Conservation (phyloP, 2,888 invertebrate genomes). For the Drosophila ochracea region DNA sequence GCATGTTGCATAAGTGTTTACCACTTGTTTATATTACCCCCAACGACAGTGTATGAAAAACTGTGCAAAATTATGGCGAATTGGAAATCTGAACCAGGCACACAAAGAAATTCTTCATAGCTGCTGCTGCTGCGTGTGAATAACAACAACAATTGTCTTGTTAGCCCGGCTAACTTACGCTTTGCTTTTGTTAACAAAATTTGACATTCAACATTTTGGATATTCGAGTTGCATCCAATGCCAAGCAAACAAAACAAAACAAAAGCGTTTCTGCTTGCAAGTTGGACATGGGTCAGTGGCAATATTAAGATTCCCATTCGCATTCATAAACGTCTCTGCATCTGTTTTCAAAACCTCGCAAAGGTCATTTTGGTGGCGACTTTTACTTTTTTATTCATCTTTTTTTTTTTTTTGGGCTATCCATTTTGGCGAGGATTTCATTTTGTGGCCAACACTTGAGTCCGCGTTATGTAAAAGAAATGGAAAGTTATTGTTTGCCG, state of each 20-base stretch:
- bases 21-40: background rate
- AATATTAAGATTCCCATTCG: constrained; percentile 35
- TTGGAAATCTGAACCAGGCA: constrained; percentile 16
- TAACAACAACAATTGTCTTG: constrained; percentile 36
- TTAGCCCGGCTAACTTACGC: constrained; percentile 7
- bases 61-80: constrained; percentile 13
- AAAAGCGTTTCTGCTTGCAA: constrained; percentile 49
- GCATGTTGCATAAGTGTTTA: too few species aligned
- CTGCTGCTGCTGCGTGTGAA: constrained; percentile 41
- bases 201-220: constrained; percentile 42
- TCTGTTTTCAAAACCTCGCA: constrained; percentile 10
- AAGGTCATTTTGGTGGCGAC: constrained; percentile 46
- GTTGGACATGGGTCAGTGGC: constrained; percentile 52
- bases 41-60: constrained; percentile 13
- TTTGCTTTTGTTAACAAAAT: constrained; percentile 36
- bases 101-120: constrained; percentile 40
- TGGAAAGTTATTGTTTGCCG: constrained; percentile 16
- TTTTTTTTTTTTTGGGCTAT: background rate
- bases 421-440: constrained; percentile 13
- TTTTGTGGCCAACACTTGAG: constrained; percentile 2
- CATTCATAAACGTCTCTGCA: background rate
- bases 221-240: constrained; percentile 15
- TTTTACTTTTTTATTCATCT: constrained; percentile 43
- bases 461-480: constrained; percentile 17
- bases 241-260: constrained; percentile 3